phyloP scores from a whole-genome alignment of 2,113 vertebrate species.

The Cyanoliseus patagonus region DNA sequence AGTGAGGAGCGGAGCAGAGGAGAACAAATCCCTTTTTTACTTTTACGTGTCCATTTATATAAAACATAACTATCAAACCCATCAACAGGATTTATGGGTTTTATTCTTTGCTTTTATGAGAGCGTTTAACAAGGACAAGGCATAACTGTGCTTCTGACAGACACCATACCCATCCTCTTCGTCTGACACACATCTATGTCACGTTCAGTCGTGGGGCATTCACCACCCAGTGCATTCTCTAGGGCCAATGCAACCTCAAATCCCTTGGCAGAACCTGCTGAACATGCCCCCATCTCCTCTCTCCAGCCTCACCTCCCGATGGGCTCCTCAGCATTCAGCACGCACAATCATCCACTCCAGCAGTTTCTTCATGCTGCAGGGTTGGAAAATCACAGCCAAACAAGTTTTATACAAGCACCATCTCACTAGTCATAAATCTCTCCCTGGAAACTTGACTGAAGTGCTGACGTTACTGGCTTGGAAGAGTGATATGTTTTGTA shows the following conservation, averaged over 20 bases:
- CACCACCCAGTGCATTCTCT: neutral
- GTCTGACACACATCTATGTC: neutral
- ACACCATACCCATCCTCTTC: neutral
- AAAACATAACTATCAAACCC: neutral
- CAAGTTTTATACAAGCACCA: neutral
- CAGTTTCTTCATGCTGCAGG: neutral
- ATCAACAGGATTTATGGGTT: neutral
- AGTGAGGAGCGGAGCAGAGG: neutral
- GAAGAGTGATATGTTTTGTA: neutral
- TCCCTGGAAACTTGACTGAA: conserved; percentile 11
- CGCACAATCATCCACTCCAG: neutral
- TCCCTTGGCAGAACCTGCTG: neutral
- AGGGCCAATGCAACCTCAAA: neutral
- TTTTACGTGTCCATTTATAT: neutral
- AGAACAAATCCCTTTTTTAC: neutral
- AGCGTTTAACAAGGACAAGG: neutral
- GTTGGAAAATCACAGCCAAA: conserved; percentile 13
- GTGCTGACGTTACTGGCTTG: conserved; percentile 9
- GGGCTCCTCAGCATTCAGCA: neutral
- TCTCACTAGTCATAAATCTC: conserved; percentile 47
- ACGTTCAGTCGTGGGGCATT: fast-evolving
- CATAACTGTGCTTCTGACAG: neutral
- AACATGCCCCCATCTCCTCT: neutral
- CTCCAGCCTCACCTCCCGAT: neutral
- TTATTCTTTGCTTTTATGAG: neutral